Base-by-base conservation (phyloP, 2,113 vertebrate genomes). In the Rhynchopsitta pachyrhyncha region DNA sequence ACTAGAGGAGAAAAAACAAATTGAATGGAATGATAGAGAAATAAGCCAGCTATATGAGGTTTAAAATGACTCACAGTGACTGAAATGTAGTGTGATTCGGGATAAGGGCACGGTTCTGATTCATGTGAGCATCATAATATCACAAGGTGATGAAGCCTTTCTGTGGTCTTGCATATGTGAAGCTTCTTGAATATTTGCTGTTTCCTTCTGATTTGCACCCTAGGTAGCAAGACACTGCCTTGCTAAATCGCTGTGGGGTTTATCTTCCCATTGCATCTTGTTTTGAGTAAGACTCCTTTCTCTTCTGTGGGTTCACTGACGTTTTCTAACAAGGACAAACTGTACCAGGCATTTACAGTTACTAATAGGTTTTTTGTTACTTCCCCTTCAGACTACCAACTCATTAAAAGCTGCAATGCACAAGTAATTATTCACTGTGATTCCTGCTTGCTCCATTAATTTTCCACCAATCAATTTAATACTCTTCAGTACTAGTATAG, bases 381-480 rank as follows among this genome's bases (percentile, higher is more conserved):
- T 85, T 31, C 12, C 41, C 70, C 8, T 55, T 60, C n/a, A 79
- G 49, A 55, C 23, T 93, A 46, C 39, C 69, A 60, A 28, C 44
- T 75, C 91, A 50, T 37, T 55, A 67, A 90, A 92, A 92, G 47
- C 44, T 49, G 49, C 44, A 82, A 73, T 62, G 22, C 47, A 44
- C 29, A 60, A 64, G n/a, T 60, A 75, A 52, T 73, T 94, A 29
- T 71, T 92, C 74, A 69, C 41, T 74, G 3, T 79, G 27, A 9
- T 90, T 92, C 13, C 71, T 88, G 17, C 53, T 90, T 88, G 63
- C 62, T 93, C 86, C 79, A 49, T 86, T 95, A 73, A 74, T 88
- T 95, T 90, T 88, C 75, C 37, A 86, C 88, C 53, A 74, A 77
- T 82, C 63, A 74, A 62, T 90, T 88, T 80, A 90, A 77, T 73